phyloP scores from a whole-genome alignment of 1,140 invertebrate species.

The fruit fly (Drosophila melanogaster) region DNA sequence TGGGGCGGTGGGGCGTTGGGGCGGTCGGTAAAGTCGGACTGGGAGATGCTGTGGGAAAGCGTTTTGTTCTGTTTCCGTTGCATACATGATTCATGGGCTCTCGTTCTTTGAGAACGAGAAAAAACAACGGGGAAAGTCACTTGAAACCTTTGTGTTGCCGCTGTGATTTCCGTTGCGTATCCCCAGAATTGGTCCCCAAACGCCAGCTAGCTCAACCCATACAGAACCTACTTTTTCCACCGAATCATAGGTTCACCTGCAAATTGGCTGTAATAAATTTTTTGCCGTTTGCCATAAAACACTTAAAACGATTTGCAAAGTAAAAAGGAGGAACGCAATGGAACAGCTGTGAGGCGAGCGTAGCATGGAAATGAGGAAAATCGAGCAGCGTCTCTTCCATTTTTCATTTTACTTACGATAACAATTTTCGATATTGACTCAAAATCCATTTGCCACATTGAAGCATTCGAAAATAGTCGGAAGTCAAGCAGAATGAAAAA shows the following conservation, averaged over 20 bases:
- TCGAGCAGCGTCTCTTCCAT: slow-evolving; percentile 24
- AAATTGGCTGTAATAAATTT: slow-evolving; percentile 81
- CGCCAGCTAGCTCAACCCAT: background rate
- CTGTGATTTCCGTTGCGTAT: slow-evolving; percentile 69
- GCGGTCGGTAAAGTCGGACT: background rate
- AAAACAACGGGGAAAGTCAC: slow-evolving; percentile 55
- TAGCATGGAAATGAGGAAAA: slow-evolving; percentile 41
- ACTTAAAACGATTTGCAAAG: slow-evolving; percentile 76
- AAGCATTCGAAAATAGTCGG: slow-evolving; percentile 10
- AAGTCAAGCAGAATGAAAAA: slow-evolving; percentile 56
- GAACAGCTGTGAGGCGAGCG: slow-evolving; percentile 1
- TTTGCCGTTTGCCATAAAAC: slow-evolving; percentile 76
- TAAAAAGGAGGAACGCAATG: slow-evolving; percentile 15
- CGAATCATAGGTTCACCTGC: slow-evolving; percentile 57
- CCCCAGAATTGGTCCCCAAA: slow-evolving; percentile 1
- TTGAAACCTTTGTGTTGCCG: slow-evolving; percentile 66
- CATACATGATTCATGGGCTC: slow-evolving; percentile 76
- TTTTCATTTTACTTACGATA: slow-evolving; percentile 63
- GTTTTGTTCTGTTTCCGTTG: slow-evolving; percentile 71
- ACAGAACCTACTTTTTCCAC: background rate
- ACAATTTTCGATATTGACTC: slow-evolving; percentile 61
- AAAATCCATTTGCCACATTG: slow-evolving; percentile 53
- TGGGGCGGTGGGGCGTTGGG: background rate
- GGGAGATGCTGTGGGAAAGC: slow-evolving; percentile 19
- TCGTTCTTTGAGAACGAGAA: slow-evolving; percentile 21